phyloP scores from a whole-genome alignment of 2,888 invertebrate genomes.

The Luperina testacea region DNA sequence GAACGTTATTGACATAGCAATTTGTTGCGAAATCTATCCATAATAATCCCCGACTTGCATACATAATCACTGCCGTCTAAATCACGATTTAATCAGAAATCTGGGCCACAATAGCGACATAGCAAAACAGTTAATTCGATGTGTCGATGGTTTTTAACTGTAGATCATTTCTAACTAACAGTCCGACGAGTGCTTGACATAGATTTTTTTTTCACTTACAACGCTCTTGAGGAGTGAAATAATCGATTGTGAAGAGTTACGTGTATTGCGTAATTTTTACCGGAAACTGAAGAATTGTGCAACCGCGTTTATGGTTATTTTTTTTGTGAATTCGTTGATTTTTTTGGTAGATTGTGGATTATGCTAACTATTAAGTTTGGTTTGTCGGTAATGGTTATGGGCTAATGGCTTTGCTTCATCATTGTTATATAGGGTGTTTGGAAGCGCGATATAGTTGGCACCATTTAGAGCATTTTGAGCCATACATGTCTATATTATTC shows the following conservation, averaged over 20 bases:
- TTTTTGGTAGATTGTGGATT: constrained; percentile 4
- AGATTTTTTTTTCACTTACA: constrained; percentile 49
- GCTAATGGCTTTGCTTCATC: not conserved
- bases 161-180: constrained; percentile 39
- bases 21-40: constrained; percentile 24
- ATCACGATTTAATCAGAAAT: constrained; percentile 49
- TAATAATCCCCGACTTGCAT: constrained; percentile 24
- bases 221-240: constrained; percentile 17
- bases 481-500: not conserved
- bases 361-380: not conserved
- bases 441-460: too few relatives aligned
- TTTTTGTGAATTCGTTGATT: not conserved
- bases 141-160: constrained; percentile 49
- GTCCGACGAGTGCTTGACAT: constrained; percentile 31
- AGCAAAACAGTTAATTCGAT: constrained; percentile 50
- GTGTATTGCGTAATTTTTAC: constrained; percentile 34
- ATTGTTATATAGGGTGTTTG: too few relatives aligned
- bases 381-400: not conserved
- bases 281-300: constrained; percentile 25
- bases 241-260: constrained; percentile 51
- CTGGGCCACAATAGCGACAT: constrained; percentile 37
- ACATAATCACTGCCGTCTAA: constrained; percentile 24
- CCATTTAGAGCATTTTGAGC: too few relatives aligned
- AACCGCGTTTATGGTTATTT: constrained; percentile 19
- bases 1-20: not conserved